Base-by-base conservation (phyloP, 2,113 vertebrate genomes). In the Galbula dea region DNA sequence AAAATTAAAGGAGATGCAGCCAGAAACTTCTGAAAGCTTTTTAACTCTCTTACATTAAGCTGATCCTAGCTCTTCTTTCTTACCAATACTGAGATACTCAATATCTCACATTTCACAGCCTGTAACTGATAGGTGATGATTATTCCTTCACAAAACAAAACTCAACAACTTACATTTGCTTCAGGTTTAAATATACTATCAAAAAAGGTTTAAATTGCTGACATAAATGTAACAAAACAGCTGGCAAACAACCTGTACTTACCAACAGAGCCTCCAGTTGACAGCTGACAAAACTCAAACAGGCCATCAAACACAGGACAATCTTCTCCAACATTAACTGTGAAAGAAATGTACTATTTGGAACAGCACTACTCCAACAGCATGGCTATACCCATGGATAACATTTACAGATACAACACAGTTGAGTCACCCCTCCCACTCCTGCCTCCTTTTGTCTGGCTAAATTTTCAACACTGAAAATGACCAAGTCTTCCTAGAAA, bases 241-340 rank as follows among this genome's bases (percentile, higher is more conserved):
- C 4, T 66, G 45, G 27, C 62, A 88, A 69, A 71, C 26, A 81
- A 41, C 12, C 24, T 68, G 46, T 30, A 97, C 98, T 97, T 94
- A 98, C 98, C 98, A 81, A 98, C 98, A 93, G 98, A 98, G 21
- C 98, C 98, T 88, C 98, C 98, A 78, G 98, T 98, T 82, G 98
- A 98, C 45, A 98, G 96, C 83, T 98, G 98, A 91, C 98, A 98
- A 88, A 98, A 98, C 66, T 98, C 98, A 96, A 98, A 98, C 30
- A 98, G 96, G 49, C 98, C 98, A 95, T 98, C 98, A 97, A 98
- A 98, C 15, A 98, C 98, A 85, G 98, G 98, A 97, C 98, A 98
- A 83, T 98, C 98, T 95, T 98, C 98, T 79, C 98, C 98, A 93
- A 98, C 98, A 63, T 98, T 98, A 97, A 98, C 98, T 98, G 94